Conservation (phyloP, 2,888 invertebrate genomes). For the Phlogophora meticulosa region DNA sequence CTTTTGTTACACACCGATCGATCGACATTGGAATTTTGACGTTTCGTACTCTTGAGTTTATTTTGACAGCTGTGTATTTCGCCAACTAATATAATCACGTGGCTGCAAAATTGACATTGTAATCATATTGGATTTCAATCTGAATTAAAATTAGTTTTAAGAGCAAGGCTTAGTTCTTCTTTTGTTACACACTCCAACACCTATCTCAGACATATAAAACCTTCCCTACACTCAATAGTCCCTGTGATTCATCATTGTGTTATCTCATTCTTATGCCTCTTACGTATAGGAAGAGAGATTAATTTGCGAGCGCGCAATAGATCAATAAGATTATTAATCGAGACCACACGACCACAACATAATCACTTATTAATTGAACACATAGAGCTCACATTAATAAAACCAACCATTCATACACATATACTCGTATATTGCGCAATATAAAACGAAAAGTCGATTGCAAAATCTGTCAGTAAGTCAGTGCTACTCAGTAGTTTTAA, state of each 20-base stretch:
- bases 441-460: slow-evolving; percentile 63
- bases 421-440: slow-evolving; percentile 56
- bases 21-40: too few species aligned
- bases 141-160: too few species aligned
- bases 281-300: slow-evolving; percentile 18
- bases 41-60: too few species aligned
- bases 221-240: not conserved
- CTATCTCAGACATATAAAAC: not conserved
- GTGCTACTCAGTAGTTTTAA: slow-evolving; percentile 60
- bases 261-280: slow-evolving; percentile 10
- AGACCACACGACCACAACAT: slow-evolving; percentile 23
- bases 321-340: slow-evolving; percentile 49
- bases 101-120: too few species aligned
- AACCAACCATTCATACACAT: slow-evolving; percentile 41
- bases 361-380: slow-evolving; percentile 50
- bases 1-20: too few species aligned
- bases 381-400: slow-evolving; percentile 49
- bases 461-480: slow-evolving; percentile 67
- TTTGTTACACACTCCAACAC: too few species aligned
- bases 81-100: too few species aligned
- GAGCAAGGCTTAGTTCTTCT: not conserved
- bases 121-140: too few species aligned
- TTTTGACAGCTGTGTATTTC: too few species aligned
- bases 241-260: slow-evolving; percentile 10
- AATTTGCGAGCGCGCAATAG: slow-evolving; percentile 2